Base-by-base conservation (phyloP, 2,888 invertebrate species). In the Epistrophe grossulariae region DNA sequence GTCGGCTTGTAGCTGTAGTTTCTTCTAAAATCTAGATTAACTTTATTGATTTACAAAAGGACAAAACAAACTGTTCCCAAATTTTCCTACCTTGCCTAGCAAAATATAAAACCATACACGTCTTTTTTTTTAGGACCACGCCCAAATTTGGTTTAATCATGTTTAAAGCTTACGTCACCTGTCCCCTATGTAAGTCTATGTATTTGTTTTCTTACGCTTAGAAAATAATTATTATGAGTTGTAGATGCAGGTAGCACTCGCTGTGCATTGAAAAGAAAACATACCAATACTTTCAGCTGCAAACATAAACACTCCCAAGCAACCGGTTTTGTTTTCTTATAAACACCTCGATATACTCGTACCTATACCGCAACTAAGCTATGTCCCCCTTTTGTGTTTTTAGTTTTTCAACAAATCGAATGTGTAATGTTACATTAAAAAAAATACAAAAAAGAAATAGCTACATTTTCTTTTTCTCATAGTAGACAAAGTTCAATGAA, bases 381-480 rank as follows among this genome's bases (percentile, higher is more conserved):
- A 17, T 19, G 28, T 10, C 43, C 48, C 66, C 48, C 24, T 28
- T 10, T 13, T 13, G 3, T 19, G 9, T 8, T 55, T 31, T 55
- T 55, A 19, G 11, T 11, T 28, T 55, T 28, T 17, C 48, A 4
- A 64, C 5, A 9, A 28, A 15, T 31, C 17, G 13, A 17, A 48
- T 17, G 19, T 50, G 62, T 40, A 24, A 28, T 19, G 15, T 10
- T 31, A 48, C 28, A 35, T 24, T 8, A 17, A 35, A 19, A 13
- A 50, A 68, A 68, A 68, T 38, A 68, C 68, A 68, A 68, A 68
- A 68, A 68, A 68, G 68, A 35, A 50, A 68, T 17, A 43, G 17
- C 40, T 43, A 50, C 68, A 50, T 50, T 68, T 68, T 68, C 31
- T 15, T 68, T 11, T 35, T 8, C 15, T 13, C 6, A 31, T 9